Evolutionary conservation across 2,113 vertebrate genomes (phyloP), one percentile per base, ranked within the genome.

Genomic region (Otocyon megalotis): DNA sequence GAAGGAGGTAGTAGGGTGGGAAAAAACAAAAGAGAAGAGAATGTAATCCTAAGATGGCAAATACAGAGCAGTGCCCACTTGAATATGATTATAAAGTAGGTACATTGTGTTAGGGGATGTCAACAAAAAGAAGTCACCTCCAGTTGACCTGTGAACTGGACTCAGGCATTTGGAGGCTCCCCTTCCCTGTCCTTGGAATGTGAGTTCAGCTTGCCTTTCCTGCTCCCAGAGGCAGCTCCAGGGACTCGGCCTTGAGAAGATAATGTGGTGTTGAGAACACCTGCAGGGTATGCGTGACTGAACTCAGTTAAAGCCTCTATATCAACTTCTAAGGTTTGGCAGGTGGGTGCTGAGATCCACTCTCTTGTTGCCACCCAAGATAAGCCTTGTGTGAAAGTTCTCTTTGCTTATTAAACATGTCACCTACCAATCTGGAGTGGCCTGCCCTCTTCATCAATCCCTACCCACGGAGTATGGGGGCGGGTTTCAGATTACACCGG

Each of bases 241-340:
- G 30, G 74, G 74, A 50, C 43, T 10, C 8, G 17, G 74, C 43
- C 74, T 50, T 50, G 43, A 50, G 26, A 50, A 10, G 74, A 26
- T 28, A 4, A 30, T 9, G 74, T 48, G 24, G 12, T 17, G 14
- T 16, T 26, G 24, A 48, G 26, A 30, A 77, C 43, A 50, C 26
- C 43, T 8, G 26, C 3, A 0, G 0, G 3, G 43, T 48, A 28
- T 17, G 17, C 3, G 1, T 77, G 74, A 50, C 43, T 30, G 7
- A 28, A 30, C 43, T 26, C 74, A 50, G 43, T 77, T 77, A 30
- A 48, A 15, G 43, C 43, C 48, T 50, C 74, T 50, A 2, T 50
- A 50, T 16, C 28, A 30, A 50, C 43, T 50, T 50, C 37, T 50
- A 50, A 30, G 43, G 26, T 30, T 30, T 77, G 74, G 74, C 43